Base-by-base conservation (phyloP, 2,113 vertebrate genomes). In the Nannospalax galili region DNA sequence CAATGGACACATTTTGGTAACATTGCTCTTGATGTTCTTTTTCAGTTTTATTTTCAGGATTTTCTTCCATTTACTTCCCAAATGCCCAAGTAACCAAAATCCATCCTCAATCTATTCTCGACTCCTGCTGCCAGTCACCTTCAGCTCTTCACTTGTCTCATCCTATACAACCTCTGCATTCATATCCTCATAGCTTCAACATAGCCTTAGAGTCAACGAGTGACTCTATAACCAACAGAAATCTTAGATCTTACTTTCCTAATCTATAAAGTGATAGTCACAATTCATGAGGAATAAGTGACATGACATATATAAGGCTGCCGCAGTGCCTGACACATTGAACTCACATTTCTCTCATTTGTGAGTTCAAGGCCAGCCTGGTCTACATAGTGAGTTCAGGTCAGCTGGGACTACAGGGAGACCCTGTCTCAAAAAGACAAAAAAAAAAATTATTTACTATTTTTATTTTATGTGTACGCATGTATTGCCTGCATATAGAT, bases 361-460 rank as follows among this genome's bases (percentile, higher is more conserved):
- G n/a, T 92, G 94, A 94, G 72, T 37, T 90, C 84, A 97, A 92
- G 10, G 26, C 65, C 48, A 82, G 10, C n/a, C n/a, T n/a, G n/a
- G n/a, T n/a, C n/a, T n/a, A n/a, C n/a, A n/a, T n/a, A n/a, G n/a
- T n/a, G n/a, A n/a, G n/a, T n/a, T n/a, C n/a, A n/a, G n/a, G n/a
- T n/a, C n/a, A n/a, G n/a, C n/a, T n/a, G n/a, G n/a, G n/a, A n/a
- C n/a, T n/a, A n/a, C n/a, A n/a, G n/a, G n/a, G n/a, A n/a, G n/a
- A n/a, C n/a, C n/a, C n/a, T n/a, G n/a, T n/a, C n/a, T n/a, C n/a
- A n/a, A n/a, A n/a, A n/a, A n/a, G n/a, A n/a, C n/a, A n/a, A n/a
- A n/a, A n/a, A n/a, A n/a, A n/a, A n/a, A n/a, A n/a, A n/a, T n/a
- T n/a, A n/a, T n/a, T n/a, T n/a, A n/a, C n/a, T n/a, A n/a, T n/a